Base-by-base conservation (phyloP, 2,888 invertebrate species). In the Magallana nippona region DNA sequence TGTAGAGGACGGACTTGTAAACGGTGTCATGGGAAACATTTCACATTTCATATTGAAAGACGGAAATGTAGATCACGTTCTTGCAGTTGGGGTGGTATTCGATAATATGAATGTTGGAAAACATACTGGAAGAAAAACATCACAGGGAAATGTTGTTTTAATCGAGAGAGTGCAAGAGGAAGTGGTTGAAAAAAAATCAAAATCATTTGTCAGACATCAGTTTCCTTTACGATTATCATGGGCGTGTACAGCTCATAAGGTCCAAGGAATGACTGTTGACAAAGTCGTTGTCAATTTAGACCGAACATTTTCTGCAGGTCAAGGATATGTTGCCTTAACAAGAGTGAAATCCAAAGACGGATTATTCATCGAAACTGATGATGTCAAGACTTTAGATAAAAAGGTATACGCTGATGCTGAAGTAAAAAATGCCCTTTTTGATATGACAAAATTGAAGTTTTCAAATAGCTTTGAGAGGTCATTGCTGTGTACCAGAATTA, bases 1-100 rank as follows among this genome's bases (percentile, higher is more conserved):
- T 83, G 84, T 84, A 19, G 32, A 81, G 57, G 87, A 87, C 83
- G 86, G 87, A 55, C 81, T 87, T 17, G 83, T 84, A 5, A 87
- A 87, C 83, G 86, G 85, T 78, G 83, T 56, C 3, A 85, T 86
- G 32, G 85, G 87, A 10, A 79, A 85, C 13, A 83, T 85, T 77
- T 63, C 81, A 63, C 15, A 79, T 17, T 60, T 84, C 44, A 19
- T 17, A 60, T 13, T 71, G 19, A 57, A 55, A 22, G 19, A 55
- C 8, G 44, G 3, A 15, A 44, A 44, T 44, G 44, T 44, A 5
- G 5, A 44, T 44, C 44, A 44, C 27, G 10, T 71, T 27, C 58
- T 71, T 58, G 22, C n/a, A 60, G 63, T 85, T 19, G 44, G 55
- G n/a, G 82, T 86, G 5, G 2, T 44, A 56, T 86, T 84, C 78